These are phyloP conservation scores for Pteropus rufus DNA, from an alignment of 2,797 vertebrate species.

Conservation along the genomic window DNA sequence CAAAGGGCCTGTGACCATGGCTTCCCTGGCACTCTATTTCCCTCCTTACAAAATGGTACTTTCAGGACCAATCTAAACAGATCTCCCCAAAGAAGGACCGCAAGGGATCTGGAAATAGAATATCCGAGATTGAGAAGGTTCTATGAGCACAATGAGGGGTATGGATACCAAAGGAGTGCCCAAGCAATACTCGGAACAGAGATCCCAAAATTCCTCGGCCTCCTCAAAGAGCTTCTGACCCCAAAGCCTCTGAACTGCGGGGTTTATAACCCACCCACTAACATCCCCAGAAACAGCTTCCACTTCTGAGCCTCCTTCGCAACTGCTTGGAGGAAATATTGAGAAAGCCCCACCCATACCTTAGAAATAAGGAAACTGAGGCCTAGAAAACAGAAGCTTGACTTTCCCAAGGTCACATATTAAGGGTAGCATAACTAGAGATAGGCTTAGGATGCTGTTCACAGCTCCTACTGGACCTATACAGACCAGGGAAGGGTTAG, in stretches of 20 bases:
- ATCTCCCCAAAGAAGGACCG: background rate
- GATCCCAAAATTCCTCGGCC: background rate
- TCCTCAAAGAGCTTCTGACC: background rate
- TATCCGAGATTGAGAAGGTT: background rate
- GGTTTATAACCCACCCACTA: background rate
- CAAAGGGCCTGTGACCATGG: background rate
- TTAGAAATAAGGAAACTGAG: background rate
- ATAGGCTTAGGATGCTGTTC: background rate
- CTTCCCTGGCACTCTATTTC: background rate
- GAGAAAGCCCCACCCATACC: background rate
- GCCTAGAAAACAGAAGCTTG: background rate
- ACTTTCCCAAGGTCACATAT: background rate
- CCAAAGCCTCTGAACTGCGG: background rate
- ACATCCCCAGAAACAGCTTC: background rate
- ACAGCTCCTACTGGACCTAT: background rate
- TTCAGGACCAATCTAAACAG: background rate
- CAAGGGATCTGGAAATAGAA: background rate
- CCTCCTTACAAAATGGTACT: background rate
- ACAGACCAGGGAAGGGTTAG: background rate
- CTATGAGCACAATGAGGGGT: background rate
- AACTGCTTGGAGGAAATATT: background rate
- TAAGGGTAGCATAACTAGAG: background rate
- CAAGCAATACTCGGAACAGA: background rate
- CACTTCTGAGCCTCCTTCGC: background rate
- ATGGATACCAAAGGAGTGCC: background rate